Evolutionary conservation across 2,797 vertebrate genomes (phyloP).

Genomic region (Bucorvus abyssinicus): DNA sequence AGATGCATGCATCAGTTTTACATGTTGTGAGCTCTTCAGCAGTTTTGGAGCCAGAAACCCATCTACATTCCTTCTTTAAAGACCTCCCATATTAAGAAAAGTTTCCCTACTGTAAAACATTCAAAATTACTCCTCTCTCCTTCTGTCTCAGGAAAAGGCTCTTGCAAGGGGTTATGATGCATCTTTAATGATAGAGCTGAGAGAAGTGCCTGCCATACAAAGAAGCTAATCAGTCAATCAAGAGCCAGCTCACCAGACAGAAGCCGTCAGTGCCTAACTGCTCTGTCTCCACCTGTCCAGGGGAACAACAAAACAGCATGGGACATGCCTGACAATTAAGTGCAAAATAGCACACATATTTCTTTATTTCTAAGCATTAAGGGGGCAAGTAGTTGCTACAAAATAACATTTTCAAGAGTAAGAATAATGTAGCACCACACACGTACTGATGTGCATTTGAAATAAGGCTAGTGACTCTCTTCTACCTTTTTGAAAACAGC

Average conservation of each 20-base stretch:
- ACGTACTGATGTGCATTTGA: neutral
- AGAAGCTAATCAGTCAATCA: slow-evolving; percentile 76
- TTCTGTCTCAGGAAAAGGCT: neutral
- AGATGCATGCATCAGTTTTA: neutral
- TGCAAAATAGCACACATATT: slow-evolving; percentile 34
- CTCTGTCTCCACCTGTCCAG: slow-evolving; percentile 61
- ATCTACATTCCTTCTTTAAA: neutral
- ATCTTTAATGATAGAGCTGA: slow-evolving; percentile 59
- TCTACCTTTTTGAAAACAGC: neutral
- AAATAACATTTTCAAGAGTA: neutral
- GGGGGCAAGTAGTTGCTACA: neutral
- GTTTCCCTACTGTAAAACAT: slow-evolving; percentile 17
- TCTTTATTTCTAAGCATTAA: neutral
- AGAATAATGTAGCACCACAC: neutral
- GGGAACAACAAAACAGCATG: slow-evolving; percentile 56
- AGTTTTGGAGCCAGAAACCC: neutral
- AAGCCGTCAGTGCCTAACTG: slow-evolving; percentile 58
- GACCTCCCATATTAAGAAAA: neutral
- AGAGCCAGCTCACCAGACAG: slow-evolving; percentile 64
- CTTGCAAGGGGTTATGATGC: slow-evolving; percentile 45
- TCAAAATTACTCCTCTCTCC: slow-evolving; percentile 2
- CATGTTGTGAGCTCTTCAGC: neutral
- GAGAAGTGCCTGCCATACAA: slow-evolving; percentile 62
- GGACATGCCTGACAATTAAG: slow-evolving; percentile 59
- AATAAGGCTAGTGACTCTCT: neutral